A percentile compares a stretch with the other conserved stretches of the same genome.
Evolutionary conservation across 2,888 invertebrate species (phyloP).

Genomic region (Deilephila elpenor): DNA sequence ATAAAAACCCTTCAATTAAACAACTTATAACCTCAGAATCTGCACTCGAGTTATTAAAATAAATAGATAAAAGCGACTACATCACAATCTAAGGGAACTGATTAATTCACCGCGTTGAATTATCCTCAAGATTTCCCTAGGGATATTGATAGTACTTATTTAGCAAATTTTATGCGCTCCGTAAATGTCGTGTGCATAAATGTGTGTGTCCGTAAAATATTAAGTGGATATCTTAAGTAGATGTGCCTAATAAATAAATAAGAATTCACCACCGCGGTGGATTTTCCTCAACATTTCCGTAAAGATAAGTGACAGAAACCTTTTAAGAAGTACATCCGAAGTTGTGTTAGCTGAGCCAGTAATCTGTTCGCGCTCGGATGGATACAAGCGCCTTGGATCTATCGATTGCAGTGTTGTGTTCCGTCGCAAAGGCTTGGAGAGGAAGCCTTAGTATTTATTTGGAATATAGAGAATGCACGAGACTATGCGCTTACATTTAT

Average conservation of each 20-base stretch:
- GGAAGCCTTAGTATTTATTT: constrained; percentile 1
- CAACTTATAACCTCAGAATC: too few relatives aligned
- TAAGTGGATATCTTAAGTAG: too few relatives aligned
- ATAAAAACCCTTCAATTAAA: too few relatives aligned
- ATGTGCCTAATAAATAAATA: too few relatives aligned
- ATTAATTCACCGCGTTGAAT: not conserved
- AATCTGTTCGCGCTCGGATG: constrained; percentile 28
- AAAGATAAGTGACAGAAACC: not conserved
- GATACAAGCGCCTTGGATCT: constrained; percentile 26
- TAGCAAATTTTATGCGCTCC: too few relatives aligned
- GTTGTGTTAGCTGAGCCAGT: not conserved
- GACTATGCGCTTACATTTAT: not conserved
- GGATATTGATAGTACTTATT: too few relatives aligned
- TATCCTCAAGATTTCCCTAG: not conserved
- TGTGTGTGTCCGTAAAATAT: too few relatives aligned
- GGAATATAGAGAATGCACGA: not conserved
- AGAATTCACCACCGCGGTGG: not conserved
- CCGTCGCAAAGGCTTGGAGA: not conserved
- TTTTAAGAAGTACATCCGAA: not conserved
- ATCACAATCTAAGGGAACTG: not conserved
- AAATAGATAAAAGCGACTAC: too few relatives aligned
- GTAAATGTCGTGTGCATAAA: too few relatives aligned
- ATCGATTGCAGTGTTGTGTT: constrained; percentile 26
- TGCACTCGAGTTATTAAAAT: too few relatives aligned
- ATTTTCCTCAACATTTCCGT: not conserved